Evolutionary conservation across 1,140 invertebrate genomes (phyloP).

Genomic region (Atopsyche davidsoni): DNA sequence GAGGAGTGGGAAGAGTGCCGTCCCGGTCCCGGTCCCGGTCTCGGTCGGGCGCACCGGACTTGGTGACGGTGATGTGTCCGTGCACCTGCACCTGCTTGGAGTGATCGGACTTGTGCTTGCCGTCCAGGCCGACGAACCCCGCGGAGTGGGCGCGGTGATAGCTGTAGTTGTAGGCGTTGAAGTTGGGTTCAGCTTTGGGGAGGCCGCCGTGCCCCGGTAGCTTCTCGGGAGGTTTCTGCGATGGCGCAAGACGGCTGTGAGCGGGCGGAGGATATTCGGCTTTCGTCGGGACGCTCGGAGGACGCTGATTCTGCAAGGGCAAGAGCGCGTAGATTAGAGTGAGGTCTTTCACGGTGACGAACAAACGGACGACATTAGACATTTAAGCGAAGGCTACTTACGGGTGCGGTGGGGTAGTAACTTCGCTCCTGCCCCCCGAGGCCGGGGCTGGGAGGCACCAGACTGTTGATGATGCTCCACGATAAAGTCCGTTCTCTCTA

Average conservation of each 20-base stretch:
- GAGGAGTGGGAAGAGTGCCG: slow-evolving; percentile 52
- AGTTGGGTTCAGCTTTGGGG: slow-evolving; percentile 67
- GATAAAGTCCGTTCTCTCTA: slow-evolving; percentile 44
- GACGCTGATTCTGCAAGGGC: slow-evolving; percentile 34
- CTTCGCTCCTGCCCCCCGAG: slow-evolving; percentile 14
- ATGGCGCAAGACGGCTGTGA: slow-evolving; percentile 45
- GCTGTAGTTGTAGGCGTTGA: slow-evolving; percentile 63
- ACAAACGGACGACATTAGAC: too few species aligned
- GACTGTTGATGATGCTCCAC: slow-evolving; percentile 48
- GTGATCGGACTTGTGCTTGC: slow-evolving; percentile 27
- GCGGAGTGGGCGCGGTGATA: slow-evolving; percentile 51
- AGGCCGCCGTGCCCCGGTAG: slow-evolving; percentile 49
- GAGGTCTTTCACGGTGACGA: too few species aligned
- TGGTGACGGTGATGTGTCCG: slow-evolving; percentile 33
- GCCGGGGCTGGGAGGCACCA: slow-evolving; percentile 37
- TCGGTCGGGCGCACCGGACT: slow-evolving; percentile 35
- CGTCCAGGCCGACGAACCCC: slow-evolving; percentile 18
- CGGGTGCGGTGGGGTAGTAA: slow-evolving; percentile 21
- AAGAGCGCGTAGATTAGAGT: too few species aligned
- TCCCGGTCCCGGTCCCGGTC: slow-evolving; percentile 50
- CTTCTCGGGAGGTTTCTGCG: slow-evolving; percentile 51
- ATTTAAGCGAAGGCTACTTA: slow-evolving; percentile 8
- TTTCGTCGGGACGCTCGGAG: slow-evolving; percentile 48
- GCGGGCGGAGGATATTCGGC: slow-evolving; percentile 54
- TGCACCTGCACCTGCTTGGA: slow-evolving; percentile 34